Base-by-base conservation (phyloP, 1,140 invertebrate genomes). In the Drosophila parabipectinata region DNA sequence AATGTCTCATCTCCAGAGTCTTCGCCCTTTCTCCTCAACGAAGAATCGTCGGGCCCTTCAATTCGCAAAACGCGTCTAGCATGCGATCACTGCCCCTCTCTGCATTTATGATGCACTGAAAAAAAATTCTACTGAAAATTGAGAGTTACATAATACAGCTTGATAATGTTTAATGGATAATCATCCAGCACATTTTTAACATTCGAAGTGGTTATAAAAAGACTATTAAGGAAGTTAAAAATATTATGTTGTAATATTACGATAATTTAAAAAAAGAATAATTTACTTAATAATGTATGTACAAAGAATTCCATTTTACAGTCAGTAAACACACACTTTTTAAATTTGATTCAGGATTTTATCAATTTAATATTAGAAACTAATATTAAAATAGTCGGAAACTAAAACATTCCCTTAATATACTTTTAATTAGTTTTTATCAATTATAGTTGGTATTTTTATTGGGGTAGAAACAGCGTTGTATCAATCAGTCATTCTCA, bases 61-160 rank as follows among this genome's bases (percentile, higher is more conserved):
- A 45, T 24, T 62, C 66, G 52, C 58, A 55, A 67, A 57, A 57
- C 53, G 58, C 62, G 77, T 76, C 80, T 73, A 85, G 62, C 82
- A 88, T 87, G 73, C 57, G 55, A 63, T 72, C 47, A 18, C 53
- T 32, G 21, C 32, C 54, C 59, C 39, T 50, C 41, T 30, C 44
- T 50, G 58, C 34, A 9, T 8, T 24, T 26, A 10, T 9, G 39
- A 47, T 53, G 34, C 64, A 45, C 56, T 75, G 7, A 0, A 24
- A 28, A 18, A 47, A 45, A 45, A 21, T 21, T 21, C 0, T 3
- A 21, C 21, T 21, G 21, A 21, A 3, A 3, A 21, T 21, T 21
- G 21, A 21, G 2, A 21, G 21, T 21, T 21, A 21, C 2, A 21
- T 21, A n/a, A n/a, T n/a, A n/a, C n/a, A n/a, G n/a, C n/a, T n/a